Percentiles rank a stretch among this genome's conserved stretches.
These are phyloP conservation scores for Spodoptera litura DNA, from an alignment of 1,140 invertebrate genomes.

Conservation along the genomic window DNA sequence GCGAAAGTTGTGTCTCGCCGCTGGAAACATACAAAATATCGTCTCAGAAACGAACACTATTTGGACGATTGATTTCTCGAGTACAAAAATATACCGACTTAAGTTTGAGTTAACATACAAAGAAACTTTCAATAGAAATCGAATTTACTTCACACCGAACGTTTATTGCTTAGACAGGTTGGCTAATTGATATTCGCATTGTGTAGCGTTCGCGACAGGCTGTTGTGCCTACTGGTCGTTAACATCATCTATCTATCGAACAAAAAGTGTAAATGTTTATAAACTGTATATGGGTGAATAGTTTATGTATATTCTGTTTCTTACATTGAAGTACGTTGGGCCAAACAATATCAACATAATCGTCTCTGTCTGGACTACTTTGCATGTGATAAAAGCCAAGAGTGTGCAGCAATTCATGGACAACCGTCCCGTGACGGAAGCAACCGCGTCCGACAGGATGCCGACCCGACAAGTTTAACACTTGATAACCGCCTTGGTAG, in stretches of 20 bases:
- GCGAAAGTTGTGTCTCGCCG: constrained; percentile 88
- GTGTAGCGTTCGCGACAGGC: constrained; percentile 45
- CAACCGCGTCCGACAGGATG: constrained; percentile 83
- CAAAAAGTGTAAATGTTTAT: constrained; percentile 29
- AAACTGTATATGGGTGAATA: too few species aligned
- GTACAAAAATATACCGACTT: constrained; percentile 21
- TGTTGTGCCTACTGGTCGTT: constrained; percentile 1
- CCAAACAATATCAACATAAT: constrained; percentile 89
- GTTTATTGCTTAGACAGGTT: constrained; percentile 39
- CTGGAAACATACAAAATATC: constrained; percentile 62
- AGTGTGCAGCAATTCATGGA: constrained; percentile 90
- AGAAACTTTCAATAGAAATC: constrained; percentile 49
- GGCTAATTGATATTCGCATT: constrained; percentile 51
- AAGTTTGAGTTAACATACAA: constrained; percentile 32
- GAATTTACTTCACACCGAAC: constrained; percentile 40
- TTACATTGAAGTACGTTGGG: constrained; percentile 88
- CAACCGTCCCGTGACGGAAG: constrained; percentile 86
- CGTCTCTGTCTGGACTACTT: constrained; percentile 89
- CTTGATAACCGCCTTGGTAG: constrained; percentile 82
- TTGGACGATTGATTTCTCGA: constrained; percentile 6
- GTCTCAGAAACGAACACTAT: constrained; percentile 27
- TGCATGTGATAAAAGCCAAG: constrained; percentile 92
- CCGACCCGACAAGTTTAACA: constrained; percentile 83
- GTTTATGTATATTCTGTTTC: constrained; percentile 24
- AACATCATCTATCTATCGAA: constrained; percentile 4